A percentile compares a stretch with the other conserved stretches of the same genome.
Conservation (phyloP, 1,140 invertebrate species). For the Charaxes varanes region DNA sequence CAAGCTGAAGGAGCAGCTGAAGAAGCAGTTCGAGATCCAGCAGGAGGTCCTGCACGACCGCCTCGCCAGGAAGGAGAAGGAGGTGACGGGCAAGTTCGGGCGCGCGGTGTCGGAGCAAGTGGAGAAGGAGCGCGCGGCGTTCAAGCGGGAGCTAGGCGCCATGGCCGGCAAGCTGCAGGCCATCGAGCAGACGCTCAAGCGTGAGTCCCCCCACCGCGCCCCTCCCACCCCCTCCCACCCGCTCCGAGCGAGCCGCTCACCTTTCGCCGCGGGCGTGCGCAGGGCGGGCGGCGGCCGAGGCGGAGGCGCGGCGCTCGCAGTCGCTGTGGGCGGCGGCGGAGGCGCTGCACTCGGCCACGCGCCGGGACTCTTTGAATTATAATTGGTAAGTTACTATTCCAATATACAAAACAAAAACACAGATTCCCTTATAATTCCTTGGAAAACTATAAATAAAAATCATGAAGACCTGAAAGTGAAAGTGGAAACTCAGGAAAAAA, state of each 20-base stretch:
- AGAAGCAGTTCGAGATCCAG: slow-evolving; percentile 56
- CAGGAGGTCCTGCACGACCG: slow-evolving; percentile 48
- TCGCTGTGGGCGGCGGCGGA: slow-evolving; percentile 95
- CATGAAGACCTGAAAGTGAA: slow-evolving; percentile 8
- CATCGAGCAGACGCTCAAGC: slow-evolving; percentile 90
- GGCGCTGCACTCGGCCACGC: slow-evolving; percentile 84
- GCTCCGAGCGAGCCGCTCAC: too few relatives aligned
- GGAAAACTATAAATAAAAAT: too few relatives aligned
- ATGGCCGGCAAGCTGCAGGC: slow-evolving; percentile 89
- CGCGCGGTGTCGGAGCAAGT: slow-evolving; percentile 78
- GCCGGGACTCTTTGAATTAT: too few relatives aligned
- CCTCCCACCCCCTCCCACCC: too few relatives aligned
- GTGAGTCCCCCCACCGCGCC: slow-evolving; percentile 77
- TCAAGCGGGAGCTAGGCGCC: slow-evolving; percentile 85
- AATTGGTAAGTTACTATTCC: too few relatives aligned
- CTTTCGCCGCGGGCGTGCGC: too few relatives aligned
- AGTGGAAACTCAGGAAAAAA: slow-evolving; percentile 5
- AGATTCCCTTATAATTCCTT: too few relatives aligned
- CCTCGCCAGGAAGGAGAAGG: slow-evolving; percentile 46
- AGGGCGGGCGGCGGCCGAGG: slow-evolving; percentile 88
- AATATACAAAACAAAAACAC: too few relatives aligned
- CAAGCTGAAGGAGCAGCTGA: slow-evolving; percentile 44
- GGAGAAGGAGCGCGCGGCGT: slow-evolving; percentile 79
- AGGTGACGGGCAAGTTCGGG: slow-evolving; percentile 47
- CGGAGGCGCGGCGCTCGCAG: slow-evolving; percentile 86